These are phyloP conservation scores for Copidosoma aretas DNA, from an alignment of 2,888 invertebrate species.

Conservation along the genomic window DNA sequence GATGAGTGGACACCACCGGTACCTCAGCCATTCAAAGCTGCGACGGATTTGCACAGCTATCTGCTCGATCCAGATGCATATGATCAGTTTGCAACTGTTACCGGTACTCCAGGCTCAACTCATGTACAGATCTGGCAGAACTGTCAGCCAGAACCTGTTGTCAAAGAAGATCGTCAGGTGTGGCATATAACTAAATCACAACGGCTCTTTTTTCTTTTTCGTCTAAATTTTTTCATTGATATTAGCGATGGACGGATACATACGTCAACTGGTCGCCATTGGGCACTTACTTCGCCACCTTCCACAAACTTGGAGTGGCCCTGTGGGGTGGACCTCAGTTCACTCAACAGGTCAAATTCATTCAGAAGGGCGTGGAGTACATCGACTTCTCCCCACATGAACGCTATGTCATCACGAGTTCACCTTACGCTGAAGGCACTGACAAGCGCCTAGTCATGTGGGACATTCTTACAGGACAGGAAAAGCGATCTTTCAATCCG, in stretches of 20 bases:
- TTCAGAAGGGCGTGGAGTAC: conserved; percentile 88
- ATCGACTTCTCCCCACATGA: conserved; percentile 98
- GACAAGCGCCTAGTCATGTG: conserved; percentile 90
- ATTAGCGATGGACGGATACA: conserved; percentile 92
- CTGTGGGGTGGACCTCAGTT: conserved; percentile 97
- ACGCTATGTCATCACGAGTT: conserved; percentile 94
- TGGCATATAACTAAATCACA: conserved; percentile 7
- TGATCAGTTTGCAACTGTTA: conserved; percentile 93
- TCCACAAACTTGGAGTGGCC: conserved; percentile 94
- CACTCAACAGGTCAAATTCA: conserved; percentile 89
- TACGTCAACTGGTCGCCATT: conserved; percentile 97
- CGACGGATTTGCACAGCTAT: conserved; percentile 92
- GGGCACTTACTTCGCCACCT: conserved; percentile 95
- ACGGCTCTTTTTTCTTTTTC: conserved; percentile 25
- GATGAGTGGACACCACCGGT: conserved; percentile 93
- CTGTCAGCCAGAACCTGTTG: conserved; percentile 82
- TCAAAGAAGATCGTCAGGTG: conserved; percentile 77
- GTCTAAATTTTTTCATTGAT: conserved; percentile 35
- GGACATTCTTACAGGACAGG: conserved; percentile 94
- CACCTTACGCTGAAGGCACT: conserved; percentile 75
- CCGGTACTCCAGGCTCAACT: conserved; percentile 78
- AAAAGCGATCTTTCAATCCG: conserved; percentile 88
- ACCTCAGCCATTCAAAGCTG: conserved; percentile 87
- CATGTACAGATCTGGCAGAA: conserved; percentile 90
- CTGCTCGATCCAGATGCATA: conserved; percentile 92